Evolutionary conservation across 2,797 vertebrate species (phyloP), one percentile per base, ranked within the genome.

Genomic region (Eremophila alpestris): DNA sequence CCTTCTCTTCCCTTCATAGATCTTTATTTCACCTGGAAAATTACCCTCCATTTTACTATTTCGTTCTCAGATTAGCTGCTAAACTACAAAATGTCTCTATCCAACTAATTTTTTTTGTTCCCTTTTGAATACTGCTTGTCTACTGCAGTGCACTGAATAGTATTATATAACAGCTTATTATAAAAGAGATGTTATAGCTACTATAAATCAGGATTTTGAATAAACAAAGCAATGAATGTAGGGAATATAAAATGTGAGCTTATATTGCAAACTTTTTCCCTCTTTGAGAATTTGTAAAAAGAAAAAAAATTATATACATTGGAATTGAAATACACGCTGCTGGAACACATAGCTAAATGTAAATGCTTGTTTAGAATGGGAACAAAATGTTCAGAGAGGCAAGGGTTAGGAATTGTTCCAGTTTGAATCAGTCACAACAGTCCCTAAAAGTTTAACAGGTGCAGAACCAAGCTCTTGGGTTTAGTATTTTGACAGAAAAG

Each of bases 41-140:
- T 60, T 41, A 79, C 48, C 69, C 87, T 85, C 62, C 89, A 89
- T 96, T 93, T 94, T 83, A 90, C 49, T 90, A 54, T 73, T 94
- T 91, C 84, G 70, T 78, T 94, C 92, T 90, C 77, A 77, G 26
- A 83, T 85, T 79, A 93, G 46, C 65, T 95, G 64, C 43, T 87
- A 93, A 93, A 95, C 60, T n/a, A 27, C 79, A 96, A 92, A 94
- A 95, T 94, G 71, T 80, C 62, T 91, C 69, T 89, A 90, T 46
- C 36, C 52, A 87, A 93, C 79, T 77, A 67, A 75, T 20, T 70
- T 95, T 86, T 89, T 86, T 63, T 73, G 73, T 48, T 90, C 59
- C 34, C 49, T 83, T 95, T 95, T 83, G 69, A 94, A 90, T 82
- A 71, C 34, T 82, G 82, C 80, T 91, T 94, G 78, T 65, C 90